These are phyloP conservation scores for Gasterosteus nipponicus DNA, from an alignment of 2,113 vertebrate genomes.

Conservation along the genomic window DNA sequence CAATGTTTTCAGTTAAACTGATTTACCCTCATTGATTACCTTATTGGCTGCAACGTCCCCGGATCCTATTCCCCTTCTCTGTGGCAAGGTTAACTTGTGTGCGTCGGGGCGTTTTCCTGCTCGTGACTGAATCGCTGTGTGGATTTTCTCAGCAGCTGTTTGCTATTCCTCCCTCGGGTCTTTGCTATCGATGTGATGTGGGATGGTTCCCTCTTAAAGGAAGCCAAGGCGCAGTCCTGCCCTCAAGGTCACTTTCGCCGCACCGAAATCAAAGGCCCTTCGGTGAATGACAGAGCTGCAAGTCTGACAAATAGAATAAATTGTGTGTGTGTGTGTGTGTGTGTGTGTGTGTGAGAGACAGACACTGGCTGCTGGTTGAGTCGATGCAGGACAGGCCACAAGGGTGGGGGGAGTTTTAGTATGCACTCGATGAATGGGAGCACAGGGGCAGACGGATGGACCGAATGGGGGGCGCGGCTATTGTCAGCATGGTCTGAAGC, in stretches of 20 bases:
- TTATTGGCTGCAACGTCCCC: slow-evolving; percentile 29
- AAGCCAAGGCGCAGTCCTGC: slow-evolving; percentile 33
- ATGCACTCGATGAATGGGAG: neutral
- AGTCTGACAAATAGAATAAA: slow-evolving; percentile 22
- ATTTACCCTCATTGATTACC: slow-evolving; percentile 30
- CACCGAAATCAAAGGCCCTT: slow-evolving; percentile 38
- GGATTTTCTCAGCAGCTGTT: slow-evolving; percentile 32
- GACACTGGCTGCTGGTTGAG: neutral
- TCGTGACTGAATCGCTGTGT: slow-evolving; percentile 1
- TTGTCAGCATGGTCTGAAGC: slow-evolving; percentile 8
- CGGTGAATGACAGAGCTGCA: slow-evolving; percentile 33
- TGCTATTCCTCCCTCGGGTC: slow-evolving; percentile 36
- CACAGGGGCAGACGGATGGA: neutral
- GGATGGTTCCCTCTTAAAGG: slow-evolving; percentile 19
- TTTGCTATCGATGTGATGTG: slow-evolving; percentile 35
- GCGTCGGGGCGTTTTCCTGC: slow-evolving; percentile 12
- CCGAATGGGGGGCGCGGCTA: neutral
- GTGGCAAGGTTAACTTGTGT: slow-evolving; percentile 32
- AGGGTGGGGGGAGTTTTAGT: neutral
- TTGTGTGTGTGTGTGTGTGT: neutral
- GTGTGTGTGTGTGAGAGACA: neutral
- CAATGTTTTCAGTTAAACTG: slow-evolving; percentile 30
- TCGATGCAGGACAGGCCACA: neutral
- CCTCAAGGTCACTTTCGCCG: slow-evolving; percentile 42
- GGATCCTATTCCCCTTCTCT: slow-evolving; percentile 15